Evolutionary conservation across 2,113 vertebrate genomes (phyloP), one percentile per base, ranked within the genome.

Genomic region (Jacana jacana): DNA sequence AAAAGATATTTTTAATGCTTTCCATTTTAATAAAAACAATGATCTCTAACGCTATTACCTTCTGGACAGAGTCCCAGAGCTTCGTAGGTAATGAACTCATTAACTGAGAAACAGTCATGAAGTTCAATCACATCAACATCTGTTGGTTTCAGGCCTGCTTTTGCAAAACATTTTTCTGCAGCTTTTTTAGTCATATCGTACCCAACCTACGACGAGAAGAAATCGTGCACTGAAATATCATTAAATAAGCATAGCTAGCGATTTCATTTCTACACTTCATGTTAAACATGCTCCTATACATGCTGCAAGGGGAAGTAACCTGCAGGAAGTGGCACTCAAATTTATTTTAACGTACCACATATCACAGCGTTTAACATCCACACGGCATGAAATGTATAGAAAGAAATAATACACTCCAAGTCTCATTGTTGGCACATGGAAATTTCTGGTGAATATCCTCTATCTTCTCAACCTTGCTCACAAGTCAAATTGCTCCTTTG

Each of bases 21-120:
- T 77, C 27, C 12, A 60, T 79, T 84, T 66, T 17, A 88, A 35
- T 63, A 61, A 51, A 51, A 94, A 66, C 13, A 46, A 48, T 27
- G 2, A 51, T 78, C 24, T 78, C 48, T 17, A 83, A 70, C 46
- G 14, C 42, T 70, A 30, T 91, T 97, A 99, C 99, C 99, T 98
- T 99, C 98, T 86, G 98, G 96, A 97, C 99, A 99, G 64, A 99
- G 98, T 31, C 99, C 99, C 78, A 99, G 93, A 24, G 99, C 99
- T 97, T 99, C 99, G 0, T 99, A 99, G 9, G 99, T 99, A 95
- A 99, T 97, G 15, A 99, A 98, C 94, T 99, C 99, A 58, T 99
- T 99, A 88, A 96, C 65, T 33, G 99, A 99, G 97, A 99, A 99
- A 93, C 99, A 99, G 94, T 99, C 99, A 5, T 99, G 99, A 81